Conservation (phyloP, 2,797 vertebrate genomes). For the Uromys caudimaculatus region DNA sequence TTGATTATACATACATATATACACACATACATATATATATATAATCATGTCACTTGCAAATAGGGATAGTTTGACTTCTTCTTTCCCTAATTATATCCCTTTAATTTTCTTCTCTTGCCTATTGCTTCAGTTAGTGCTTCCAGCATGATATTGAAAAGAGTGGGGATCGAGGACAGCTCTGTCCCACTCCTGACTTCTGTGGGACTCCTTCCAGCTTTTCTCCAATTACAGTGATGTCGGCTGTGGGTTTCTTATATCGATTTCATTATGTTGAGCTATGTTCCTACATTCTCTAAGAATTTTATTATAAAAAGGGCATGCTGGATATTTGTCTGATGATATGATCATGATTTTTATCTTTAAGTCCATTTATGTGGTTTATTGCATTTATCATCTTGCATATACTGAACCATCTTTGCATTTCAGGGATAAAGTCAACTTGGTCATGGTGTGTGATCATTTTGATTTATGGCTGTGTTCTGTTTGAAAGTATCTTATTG, state of each 20-base stretch:
- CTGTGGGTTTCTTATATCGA: neutral
- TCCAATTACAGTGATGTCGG: neutral
- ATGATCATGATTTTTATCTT: neutral
- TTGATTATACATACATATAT: too few relatives aligned
- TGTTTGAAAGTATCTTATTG: neutral
- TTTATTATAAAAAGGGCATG: neutral
- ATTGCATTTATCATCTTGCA: neutral
- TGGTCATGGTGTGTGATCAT: neutral
- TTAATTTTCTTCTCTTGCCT: neutral
- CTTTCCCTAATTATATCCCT: neutral
- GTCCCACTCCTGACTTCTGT: neutral
- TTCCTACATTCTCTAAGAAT: neutral
- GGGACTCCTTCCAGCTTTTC: neutral
- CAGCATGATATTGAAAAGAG: neutral
- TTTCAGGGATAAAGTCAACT: neutral
- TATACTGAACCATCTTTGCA: neutral
- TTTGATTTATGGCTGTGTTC: neutral
- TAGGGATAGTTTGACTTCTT: neutral
- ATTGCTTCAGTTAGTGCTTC: neutral
- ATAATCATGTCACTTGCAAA: neutral
- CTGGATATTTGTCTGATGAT: neutral
- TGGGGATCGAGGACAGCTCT: neutral
- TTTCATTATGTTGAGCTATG: neutral
- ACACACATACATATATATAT: too few relatives aligned
- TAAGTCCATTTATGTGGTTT: neutral